These are phyloP conservation scores for Agonum fuliginosum DNA, from an alignment of 2,888 invertebrate species.

Conservation along the genomic window DNA sequence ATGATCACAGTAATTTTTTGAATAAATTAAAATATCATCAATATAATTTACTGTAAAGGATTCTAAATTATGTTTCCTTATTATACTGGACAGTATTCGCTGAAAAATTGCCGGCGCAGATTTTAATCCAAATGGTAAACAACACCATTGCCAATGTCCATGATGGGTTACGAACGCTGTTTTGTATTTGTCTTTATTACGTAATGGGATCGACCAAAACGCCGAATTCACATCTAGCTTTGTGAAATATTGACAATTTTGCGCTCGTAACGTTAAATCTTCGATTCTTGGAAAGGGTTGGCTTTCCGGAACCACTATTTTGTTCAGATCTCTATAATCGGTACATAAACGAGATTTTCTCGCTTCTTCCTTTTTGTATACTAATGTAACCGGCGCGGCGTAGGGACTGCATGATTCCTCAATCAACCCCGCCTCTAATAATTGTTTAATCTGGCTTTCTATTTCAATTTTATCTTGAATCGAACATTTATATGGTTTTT, in stretches of 20 bases:
- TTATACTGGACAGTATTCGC: constrained; percentile 51
- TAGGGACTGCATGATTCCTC: constrained; percentile 6
- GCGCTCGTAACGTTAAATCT: not conserved
- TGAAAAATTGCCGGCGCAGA: constrained; percentile 60
- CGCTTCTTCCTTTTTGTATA: constrained; percentile 12
- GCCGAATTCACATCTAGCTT: constrained; percentile 16
- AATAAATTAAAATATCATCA: not conserved
- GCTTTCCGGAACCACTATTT: not conserved
- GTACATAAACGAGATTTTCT: not conserved
- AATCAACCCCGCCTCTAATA: not conserved
- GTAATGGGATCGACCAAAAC: constrained; percentile 14
- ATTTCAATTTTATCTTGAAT: constrained; percentile 10
- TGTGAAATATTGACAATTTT: constrained; percentile 5
- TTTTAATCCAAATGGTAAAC: constrained; percentile 62
- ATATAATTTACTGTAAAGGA: not conserved
- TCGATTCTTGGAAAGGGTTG: constrained; percentile 4
- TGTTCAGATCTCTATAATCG: constrained; percentile 8
- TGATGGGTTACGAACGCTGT: constrained; percentile 61
- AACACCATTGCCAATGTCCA: constrained; percentile 61
- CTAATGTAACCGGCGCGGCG: constrained; percentile 8
- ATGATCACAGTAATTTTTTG: not conserved
- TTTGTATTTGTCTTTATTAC: constrained; percentile 61
- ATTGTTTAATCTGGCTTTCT: not conserved
- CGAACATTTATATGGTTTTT: constrained; percentile 43
- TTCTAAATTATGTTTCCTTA: not conserved